Evolutionary conservation across 1,140 invertebrate genomes (phyloP).

Genomic region (Meloidogyne floridensis): DNA sequence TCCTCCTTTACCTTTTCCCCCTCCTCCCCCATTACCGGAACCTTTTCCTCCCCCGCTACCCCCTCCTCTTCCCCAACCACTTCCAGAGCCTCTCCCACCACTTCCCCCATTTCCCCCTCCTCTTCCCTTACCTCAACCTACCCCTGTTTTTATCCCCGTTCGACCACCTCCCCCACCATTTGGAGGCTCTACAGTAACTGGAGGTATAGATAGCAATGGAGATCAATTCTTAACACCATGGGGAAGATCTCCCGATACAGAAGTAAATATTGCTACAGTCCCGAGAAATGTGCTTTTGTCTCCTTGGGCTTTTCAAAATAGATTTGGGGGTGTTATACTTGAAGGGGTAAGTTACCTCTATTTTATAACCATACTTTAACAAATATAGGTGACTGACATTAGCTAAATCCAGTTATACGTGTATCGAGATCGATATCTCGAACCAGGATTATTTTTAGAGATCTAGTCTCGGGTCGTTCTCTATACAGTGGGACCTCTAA

Average conservation of each 20-base stretch:
- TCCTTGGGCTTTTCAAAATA: slow-evolving; percentile 32
- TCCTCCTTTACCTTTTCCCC: not conserved
- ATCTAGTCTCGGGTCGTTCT: too few species aligned
- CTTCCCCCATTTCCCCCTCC: too few species aligned
- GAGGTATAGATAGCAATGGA: not conserved
- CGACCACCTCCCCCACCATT: not conserved
- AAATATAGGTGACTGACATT: too few species aligned
- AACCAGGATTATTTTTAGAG: too few species aligned
- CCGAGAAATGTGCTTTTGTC: not conserved
- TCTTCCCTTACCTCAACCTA: not conserved
- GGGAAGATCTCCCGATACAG: not conserved
- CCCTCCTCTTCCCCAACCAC: not conserved
- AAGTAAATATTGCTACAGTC: not conserved
- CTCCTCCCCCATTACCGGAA: not conserved
- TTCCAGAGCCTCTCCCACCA: not conserved
- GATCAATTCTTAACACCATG: not conserved
- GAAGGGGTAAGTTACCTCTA: not conserved
- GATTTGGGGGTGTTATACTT: slow-evolving; percentile 25
- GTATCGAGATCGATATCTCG: too few species aligned
- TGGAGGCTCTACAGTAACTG: not conserved
- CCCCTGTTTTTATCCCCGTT: not conserved
- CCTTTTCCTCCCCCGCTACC: not conserved
- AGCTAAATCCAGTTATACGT: too few species aligned
- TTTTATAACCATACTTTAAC: too few species aligned
- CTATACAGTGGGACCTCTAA: too few species aligned